Conservation (phyloP, 2,797 vertebrate genomes). For the Phalloptychus januarius region DNA sequence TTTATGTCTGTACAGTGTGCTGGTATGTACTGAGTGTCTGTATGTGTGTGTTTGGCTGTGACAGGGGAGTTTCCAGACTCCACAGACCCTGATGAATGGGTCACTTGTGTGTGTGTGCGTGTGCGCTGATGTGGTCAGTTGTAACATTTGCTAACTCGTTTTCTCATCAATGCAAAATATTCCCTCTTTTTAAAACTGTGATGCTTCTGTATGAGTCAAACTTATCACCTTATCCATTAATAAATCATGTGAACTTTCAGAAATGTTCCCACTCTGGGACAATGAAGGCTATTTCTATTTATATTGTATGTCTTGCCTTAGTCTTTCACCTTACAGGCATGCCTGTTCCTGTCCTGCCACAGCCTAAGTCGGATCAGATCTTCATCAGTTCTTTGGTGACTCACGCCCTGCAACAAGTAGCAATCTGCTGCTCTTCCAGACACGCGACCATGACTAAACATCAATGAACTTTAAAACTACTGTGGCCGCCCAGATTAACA, state of each 20-base stretch:
- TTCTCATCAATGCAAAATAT: slow-evolving; percentile 67
- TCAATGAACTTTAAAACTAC: slow-evolving; percentile 60
- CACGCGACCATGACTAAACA: slow-evolving; percentile 71
- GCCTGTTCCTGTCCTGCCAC: slow-evolving; percentile 24
- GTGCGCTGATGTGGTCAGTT: slow-evolving; percentile 39
- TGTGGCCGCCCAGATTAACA: slow-evolving; percentile 66
- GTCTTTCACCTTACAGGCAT: slow-evolving; percentile 58
- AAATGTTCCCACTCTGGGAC: too few species aligned
- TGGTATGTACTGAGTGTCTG: slow-evolving; percentile 28
- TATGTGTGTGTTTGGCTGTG: slow-evolving; percentile 69
- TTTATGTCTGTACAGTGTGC: slow-evolving; percentile 55
- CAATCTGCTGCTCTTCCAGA: slow-evolving; percentile 53
- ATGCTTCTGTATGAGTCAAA: slow-evolving; percentile 2
- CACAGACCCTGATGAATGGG: slow-evolving; percentile 72
- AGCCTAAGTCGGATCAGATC: slow-evolving; percentile 38
- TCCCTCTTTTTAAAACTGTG: slow-evolving; percentile 17
- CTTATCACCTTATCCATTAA: not conserved
- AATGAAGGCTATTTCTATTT: too few species aligned
- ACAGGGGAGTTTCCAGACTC: slow-evolving; percentile 77
- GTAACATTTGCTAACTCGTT: slow-evolving; percentile 52
- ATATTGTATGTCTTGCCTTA: slow-evolving; percentile 38
- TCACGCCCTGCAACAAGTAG: slow-evolving; percentile 60
- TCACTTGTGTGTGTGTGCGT: slow-evolving; percentile 49
- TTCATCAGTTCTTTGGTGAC: slow-evolving; percentile 56
- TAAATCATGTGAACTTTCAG: slow-evolving; percentile 6